These are phyloP conservation scores for Parascotia fuliginaria DNA, from an alignment of 2,888 invertebrate species.

Conservation along the genomic window DNA sequence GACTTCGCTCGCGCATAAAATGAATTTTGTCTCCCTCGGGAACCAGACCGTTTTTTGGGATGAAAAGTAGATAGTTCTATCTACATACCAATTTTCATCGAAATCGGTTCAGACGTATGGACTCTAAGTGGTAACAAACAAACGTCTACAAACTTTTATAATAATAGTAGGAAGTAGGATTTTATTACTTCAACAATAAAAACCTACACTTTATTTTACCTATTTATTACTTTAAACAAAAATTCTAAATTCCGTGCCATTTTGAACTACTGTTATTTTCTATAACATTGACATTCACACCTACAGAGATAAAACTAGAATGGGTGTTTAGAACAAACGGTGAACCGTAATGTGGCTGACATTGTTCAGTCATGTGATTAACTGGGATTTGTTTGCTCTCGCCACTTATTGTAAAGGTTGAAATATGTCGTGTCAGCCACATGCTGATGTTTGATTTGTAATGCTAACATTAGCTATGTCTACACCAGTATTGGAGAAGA, in stretches of 20 bases:
- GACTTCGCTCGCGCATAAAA: too few relatives aligned
- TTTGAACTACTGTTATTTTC: conserved; percentile 18
- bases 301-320: conserved; percentile 40
- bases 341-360: conserved; percentile 29
- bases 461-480: conserved; percentile 1
- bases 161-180: too few relatives aligned
- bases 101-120: too few relatives aligned
- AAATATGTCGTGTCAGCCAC: conserved; percentile 10
- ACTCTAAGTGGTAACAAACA: too few relatives aligned
- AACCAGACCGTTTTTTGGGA: too few relatives aligned
- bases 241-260: conserved; percentile 2
- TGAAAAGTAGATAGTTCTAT: too few relatives aligned
- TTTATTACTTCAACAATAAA: too few relatives aligned
- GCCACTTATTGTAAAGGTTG: conserved; percentile 10
- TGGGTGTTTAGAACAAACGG: conserved; percentile 40
- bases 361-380: conserved; percentile 32
- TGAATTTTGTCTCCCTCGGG: too few relatives aligned
- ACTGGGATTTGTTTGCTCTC: conserved; percentile 26
- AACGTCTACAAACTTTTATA: too few relatives aligned
- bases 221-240: too few relatives aligned
- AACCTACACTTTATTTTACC: too few relatives aligned
- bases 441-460: conserved; percentile 11
- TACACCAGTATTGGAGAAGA: neutral
- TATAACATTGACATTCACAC: conserved; percentile 10
- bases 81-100: too few relatives aligned